A percentile compares a stretch with the other conserved stretches of the same genome.
Conservation (phyloP, 2,888 invertebrate genomes). For the Lasiommata megera region DNA sequence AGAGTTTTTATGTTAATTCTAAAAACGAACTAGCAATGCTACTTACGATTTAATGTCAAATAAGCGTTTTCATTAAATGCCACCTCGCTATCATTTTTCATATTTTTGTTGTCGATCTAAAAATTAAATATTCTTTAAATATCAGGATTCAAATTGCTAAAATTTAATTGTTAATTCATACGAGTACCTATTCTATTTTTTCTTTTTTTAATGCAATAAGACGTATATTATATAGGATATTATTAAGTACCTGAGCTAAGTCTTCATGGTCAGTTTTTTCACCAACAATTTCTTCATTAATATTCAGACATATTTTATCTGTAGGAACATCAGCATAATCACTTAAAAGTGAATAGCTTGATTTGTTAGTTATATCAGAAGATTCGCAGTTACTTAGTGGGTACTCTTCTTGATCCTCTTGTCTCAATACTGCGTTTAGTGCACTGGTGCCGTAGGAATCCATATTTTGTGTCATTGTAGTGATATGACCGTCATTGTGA, state of each 20-base stretch:
- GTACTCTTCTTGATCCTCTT: slow-evolving; percentile 31
- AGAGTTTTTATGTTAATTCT: too few relatives aligned
- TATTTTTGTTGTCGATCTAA: slow-evolving; percentile 10
- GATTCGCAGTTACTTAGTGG: slow-evolving; percentile 25
- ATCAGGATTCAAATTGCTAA: too few relatives aligned
- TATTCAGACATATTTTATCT: slow-evolving; percentile 32
- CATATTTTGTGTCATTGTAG: slow-evolving; percentile 51
- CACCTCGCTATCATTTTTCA: slow-evolving; percentile 28
- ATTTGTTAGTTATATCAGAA: slow-evolving; percentile 36
- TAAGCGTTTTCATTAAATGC: slow-evolving; percentile 39
- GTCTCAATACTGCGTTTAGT: slow-evolving; percentile 39
- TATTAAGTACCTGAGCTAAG: too few relatives aligned
- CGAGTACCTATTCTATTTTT: too few relatives aligned
- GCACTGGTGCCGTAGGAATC: slow-evolving; percentile 51
- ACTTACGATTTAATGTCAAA: slow-evolving; percentile 65
- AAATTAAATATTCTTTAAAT: too few relatives aligned
- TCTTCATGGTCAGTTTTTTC: not conserved
- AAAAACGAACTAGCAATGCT: not conserved
- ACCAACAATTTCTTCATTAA: not conserved
- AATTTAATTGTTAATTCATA: too few relatives aligned
- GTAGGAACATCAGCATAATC: slow-evolving; percentile 47
- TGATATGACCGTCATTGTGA: slow-evolving; percentile 40
- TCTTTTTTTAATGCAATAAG: too few relatives aligned
- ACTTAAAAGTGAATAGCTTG: slow-evolving; percentile 47
- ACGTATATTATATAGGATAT: too few relatives aligned